Base-by-base conservation (phyloP, 2,888 invertebrate genomes). In the Hypselothyrea guttata region DNA sequence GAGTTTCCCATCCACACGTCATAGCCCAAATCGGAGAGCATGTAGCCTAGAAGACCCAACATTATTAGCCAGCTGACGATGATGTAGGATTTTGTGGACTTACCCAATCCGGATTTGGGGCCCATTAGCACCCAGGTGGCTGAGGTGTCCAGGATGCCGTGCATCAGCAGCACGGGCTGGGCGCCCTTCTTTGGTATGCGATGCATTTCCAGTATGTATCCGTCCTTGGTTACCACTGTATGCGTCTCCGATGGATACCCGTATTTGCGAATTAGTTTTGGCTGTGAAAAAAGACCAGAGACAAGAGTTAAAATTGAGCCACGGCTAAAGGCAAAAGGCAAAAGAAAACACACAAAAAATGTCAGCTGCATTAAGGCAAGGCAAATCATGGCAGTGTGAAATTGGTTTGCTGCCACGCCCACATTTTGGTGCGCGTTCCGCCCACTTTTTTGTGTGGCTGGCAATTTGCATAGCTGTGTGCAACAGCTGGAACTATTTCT, bases 131-230 rank as follows among this genome's bases (percentile, higher is more conserved):
- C 91, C 92, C 94, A 97, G 66, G 94, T 93, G 1, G 94, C 93
- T 0, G 96, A 94, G 7, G 94, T 94, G 40, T 93, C 93, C 37
- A 96, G 87, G 2, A 97, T 90, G 0, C 97, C 95, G 70, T 95
- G 95, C 91, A 94, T 92, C 37, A 95, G 59, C 30, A 94, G 91
- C 0, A 93, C 88, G 0, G 91, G 91, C 7, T 86, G 86, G 27
- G 91, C 88, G 18, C 91, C 90, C 28, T 91, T 91, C 27, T 92
- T 92, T 55, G 93, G 92, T 60, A 97, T 95, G 48, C 96, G 92
- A 85, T 96, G 95, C 89, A 96, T 86, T 72, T 92, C 91, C 71
- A 97, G 90, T 16, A 95, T 92, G 79, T 95, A 97, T 1, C 95
- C 95, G 90, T 97, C 97, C 35, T 91, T 87, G 0, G 97, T 97